Conservation (phyloP, 2,888 invertebrate species). For the Rhamnusium bicolor region DNA sequence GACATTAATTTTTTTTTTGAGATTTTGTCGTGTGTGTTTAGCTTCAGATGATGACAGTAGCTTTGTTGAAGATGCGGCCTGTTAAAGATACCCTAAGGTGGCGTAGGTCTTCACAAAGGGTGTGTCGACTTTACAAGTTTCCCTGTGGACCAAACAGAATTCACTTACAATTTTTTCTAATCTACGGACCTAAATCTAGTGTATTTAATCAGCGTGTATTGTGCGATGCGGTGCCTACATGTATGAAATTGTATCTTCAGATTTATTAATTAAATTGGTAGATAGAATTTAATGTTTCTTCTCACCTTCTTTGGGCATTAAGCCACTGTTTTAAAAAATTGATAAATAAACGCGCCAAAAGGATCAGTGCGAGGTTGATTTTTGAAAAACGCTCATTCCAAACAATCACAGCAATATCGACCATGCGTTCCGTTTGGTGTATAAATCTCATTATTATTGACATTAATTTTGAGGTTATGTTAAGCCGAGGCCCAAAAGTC, state of each 20-base stretch:
- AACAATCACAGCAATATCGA: no score
- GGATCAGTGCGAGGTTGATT: no score
- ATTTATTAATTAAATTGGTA: not conserved
- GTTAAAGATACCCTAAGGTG: slow-evolving; percentile 93
- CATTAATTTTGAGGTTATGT: no score
- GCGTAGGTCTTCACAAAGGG: slow-evolving; percentile 96
- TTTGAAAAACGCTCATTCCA: no score
- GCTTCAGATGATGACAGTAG: slow-evolving; percentile 22
- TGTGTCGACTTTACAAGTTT: slow-evolving; percentile 88
- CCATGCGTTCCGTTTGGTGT: no score
- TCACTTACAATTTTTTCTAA: slow-evolving; percentile 10
- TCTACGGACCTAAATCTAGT: not conserved
- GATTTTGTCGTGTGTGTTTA: slow-evolving; percentile 27
- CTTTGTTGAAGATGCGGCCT: slow-evolving; percentile 51
- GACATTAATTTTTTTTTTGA: not conserved
- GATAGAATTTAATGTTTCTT: not conserved
- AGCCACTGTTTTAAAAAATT: no score
- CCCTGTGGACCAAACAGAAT: slow-evolving; percentile 77
- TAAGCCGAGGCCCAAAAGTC: no score
- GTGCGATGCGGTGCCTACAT: slow-evolving; percentile 36
- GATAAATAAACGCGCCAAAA: no score
- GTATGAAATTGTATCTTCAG: slow-evolving; percentile 32
- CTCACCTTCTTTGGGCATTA: no score
- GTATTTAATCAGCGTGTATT: not conserved
- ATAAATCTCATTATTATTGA: no score